Evolutionary conservation across 2,888 invertebrate genomes (phyloP).

Genomic region (Cryptocephalus moraei): DNA sequence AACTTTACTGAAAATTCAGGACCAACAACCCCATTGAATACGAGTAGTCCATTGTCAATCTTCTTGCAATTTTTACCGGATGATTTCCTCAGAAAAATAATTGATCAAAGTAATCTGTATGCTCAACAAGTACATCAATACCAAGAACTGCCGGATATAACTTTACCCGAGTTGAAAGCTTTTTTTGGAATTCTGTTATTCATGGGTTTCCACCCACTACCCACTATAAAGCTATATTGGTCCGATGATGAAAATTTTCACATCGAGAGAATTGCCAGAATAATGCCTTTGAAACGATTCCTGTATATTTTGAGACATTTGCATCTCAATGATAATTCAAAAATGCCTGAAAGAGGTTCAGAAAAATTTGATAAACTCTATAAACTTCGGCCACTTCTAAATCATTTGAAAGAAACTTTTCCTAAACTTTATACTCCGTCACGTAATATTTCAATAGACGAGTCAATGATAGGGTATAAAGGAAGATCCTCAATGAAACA

Average conservation of each 20-base stretch:
- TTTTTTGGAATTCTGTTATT: slow-evolving; percentile 4
- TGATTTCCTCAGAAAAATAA: not conserved
- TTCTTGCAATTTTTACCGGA: slow-evolving; percentile 1
- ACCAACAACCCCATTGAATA: slow-evolving; percentile 1
- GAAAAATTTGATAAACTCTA: slow-evolving; percentile 12
- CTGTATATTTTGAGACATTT: slow-evolving; percentile 13
- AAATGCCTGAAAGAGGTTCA: slow-evolving; percentile 6
- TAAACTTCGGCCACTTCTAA: slow-evolving; percentile 12
- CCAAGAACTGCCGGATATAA: not conserved
- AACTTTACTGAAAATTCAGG: slow-evolving; percentile 1
- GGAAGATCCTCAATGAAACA: slow-evolving; percentile 5
- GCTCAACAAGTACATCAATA: slow-evolving; percentile 1
- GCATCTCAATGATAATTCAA: slow-evolving; percentile 16
- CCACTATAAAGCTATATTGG: slow-evolving; percentile 17
- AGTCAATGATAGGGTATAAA: slow-evolving; percentile 5
- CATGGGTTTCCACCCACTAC: slow-evolving; percentile 4
- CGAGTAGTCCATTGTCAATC: slow-evolving; percentile 1
- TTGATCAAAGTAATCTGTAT: not conserved
- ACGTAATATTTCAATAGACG: slow-evolving; percentile 6
- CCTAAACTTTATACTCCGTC: slow-evolving; percentile 3
- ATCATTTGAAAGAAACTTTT: slow-evolving; percentile 2
- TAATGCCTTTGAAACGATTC: slow-evolving; percentile 15
- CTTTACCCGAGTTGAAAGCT: slow-evolving; percentile 3
- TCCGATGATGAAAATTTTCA: slow-evolving; percentile 9
- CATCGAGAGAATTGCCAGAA: slow-evolving; percentile 9